A percentile compares a stretch with the other conserved stretches of the same genome.
phyloP scores from a whole-genome alignment of 2,113 vertebrate genomes.

The Brevimyrus niger region DNA sequence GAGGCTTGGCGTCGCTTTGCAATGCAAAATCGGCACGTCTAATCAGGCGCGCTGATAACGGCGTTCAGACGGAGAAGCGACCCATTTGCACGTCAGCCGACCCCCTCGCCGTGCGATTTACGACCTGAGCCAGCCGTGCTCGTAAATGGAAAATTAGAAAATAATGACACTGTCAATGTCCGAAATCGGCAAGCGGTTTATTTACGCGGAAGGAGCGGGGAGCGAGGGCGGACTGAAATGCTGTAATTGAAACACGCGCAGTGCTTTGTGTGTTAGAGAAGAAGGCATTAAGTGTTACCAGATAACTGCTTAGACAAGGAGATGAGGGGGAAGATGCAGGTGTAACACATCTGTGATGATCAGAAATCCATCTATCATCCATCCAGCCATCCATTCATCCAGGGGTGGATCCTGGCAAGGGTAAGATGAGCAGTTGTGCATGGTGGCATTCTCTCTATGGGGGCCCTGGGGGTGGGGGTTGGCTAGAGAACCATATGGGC shows the following conservation, averaged over 20 bases:
- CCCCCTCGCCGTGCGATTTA: neutral
- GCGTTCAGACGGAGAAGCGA: neutral
- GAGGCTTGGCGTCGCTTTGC: neutral
- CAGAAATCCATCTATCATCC: neutral
- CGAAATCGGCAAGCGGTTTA: neutral
- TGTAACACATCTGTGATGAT: neutral
- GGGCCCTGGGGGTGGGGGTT: neutral
- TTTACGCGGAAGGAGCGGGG: neutral
- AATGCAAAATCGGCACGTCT: neutral
- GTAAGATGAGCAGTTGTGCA: neutral
- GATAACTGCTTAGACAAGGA: neutral
- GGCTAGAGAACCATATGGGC: neutral
- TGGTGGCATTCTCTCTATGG: neutral
- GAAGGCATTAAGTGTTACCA: neutral
- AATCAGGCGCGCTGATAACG: neutral
- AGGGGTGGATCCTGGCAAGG: neutral
- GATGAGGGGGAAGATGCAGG: neutral
- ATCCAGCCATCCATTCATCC: neutral
- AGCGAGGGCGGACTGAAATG: neutral
- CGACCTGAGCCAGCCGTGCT: neutral
- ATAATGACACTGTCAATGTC: neutral
- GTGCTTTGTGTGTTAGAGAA: neutral
- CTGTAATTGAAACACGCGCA: neutral
- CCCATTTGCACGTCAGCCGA: neutral
- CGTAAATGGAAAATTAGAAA: conserved; percentile 9